A percentile compares a stretch with the other conserved stretches of the same genome.
These are phyloP conservation scores for Diadromus collaris DNA, from an alignment of 2,888 invertebrate genomes.

Conservation along the genomic window DNA sequence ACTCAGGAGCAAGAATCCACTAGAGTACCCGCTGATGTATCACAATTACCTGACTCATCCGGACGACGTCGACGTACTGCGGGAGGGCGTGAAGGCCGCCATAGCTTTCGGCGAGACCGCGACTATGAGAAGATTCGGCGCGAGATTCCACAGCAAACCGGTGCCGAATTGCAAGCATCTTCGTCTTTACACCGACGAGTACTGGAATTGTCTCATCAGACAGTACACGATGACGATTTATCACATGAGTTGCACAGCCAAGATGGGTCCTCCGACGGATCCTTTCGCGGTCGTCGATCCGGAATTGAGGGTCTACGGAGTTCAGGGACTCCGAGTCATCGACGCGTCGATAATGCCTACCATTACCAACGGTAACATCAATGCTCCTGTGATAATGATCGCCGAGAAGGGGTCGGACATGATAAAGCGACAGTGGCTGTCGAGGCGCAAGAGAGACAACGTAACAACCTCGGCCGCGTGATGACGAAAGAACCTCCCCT, in stretches of 20 bases:
- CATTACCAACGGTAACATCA: slow-evolving; percentile 93
- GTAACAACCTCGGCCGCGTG: slow-evolving; percentile 7
- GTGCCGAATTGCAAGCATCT: slow-evolving; percentile 92
- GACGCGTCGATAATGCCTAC: slow-evolving; percentile 95
- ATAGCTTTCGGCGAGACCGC: slow-evolving; percentile 90
- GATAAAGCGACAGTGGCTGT: slow-evolving; percentile 87
- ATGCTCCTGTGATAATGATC: slow-evolving; percentile 94
- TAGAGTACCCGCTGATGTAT: slow-evolving; percentile 92
- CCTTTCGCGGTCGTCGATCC: slow-evolving; percentile 92
- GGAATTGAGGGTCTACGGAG: slow-evolving; percentile 88
- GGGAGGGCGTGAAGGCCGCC: slow-evolving; percentile 94
- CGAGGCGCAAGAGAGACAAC: slow-evolving; percentile 64
- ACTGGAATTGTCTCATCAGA: slow-evolving; percentile 92
- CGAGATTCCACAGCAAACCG: slow-evolving; percentile 87
- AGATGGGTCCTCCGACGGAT: slow-evolving; percentile 91
- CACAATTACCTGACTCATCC: slow-evolving; percentile 96
- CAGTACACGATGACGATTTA: slow-evolving; percentile 95
- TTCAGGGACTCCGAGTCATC: slow-evolving; percentile 90
- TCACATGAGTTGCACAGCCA: slow-evolving; percentile 91
- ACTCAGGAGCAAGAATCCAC: slow-evolving; percentile 84
- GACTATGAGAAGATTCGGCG: slow-evolving; percentile 90
- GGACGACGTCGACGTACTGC: slow-evolving; percentile 90
- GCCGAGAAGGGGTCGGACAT: slow-evolving; percentile 93
- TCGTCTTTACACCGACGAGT: slow-evolving; percentile 89
- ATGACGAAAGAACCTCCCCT: not conserved